These are phyloP conservation scores for Laticauda laticaudata DNA, from an alignment of 2,113 vertebrate genomes.

Conservation along the genomic window DNA sequence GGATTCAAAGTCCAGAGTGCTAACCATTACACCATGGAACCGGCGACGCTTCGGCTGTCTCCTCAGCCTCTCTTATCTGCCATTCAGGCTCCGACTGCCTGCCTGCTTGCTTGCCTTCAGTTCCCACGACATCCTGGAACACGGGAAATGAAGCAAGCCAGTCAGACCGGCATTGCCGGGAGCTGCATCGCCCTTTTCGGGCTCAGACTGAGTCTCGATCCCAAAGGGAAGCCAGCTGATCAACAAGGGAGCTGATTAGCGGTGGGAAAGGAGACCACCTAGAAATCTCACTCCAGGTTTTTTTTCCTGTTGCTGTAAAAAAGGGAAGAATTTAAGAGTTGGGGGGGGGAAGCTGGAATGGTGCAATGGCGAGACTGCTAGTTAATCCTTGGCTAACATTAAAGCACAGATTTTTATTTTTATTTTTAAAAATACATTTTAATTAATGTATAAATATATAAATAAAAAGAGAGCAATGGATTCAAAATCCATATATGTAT, in stretches of 20 bases:
- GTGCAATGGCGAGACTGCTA: background rate
- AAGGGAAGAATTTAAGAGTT: background rate
- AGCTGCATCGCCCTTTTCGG: background rate
- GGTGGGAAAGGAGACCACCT: background rate
- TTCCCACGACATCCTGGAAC: background rate
- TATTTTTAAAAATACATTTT: too few relatives aligned
- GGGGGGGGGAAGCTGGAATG: rapidly evolving
- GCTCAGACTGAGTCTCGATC: background rate
- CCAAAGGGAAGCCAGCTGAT: background rate
- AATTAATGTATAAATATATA: too few relatives aligned
- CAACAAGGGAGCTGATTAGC: background rate
- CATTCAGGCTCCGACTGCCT: background rate
- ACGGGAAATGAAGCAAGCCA: background rate
- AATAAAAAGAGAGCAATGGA: too few relatives aligned
- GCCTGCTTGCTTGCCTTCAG: too few relatives aligned
- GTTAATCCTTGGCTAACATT: background rate
- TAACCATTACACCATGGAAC: constrained; percentile 41
- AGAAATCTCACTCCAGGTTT: background rate
- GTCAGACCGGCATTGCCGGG: too few relatives aligned
- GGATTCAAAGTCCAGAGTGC: constrained; percentile 40
- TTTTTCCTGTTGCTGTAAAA: background rate
- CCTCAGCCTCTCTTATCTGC: background rate
- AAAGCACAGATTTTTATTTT: background rate
- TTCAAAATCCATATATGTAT: too few relatives aligned
- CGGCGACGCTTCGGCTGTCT: rapidly evolving